These are phyloP conservation scores for Lypha dubia DNA, from an alignment of 2,888 invertebrate genomes.

Conservation along the genomic window DNA sequence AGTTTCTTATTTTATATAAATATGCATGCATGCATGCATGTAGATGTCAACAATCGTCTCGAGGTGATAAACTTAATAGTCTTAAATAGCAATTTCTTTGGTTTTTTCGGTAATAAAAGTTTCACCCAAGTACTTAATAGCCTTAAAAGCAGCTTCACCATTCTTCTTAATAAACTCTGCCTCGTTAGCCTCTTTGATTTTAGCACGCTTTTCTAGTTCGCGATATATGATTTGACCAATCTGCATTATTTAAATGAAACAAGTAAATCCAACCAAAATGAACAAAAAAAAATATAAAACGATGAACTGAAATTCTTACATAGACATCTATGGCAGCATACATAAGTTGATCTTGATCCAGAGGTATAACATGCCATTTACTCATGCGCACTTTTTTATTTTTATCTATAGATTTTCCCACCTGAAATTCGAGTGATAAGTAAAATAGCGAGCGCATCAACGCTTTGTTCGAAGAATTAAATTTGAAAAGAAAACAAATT, in stretches of 20 bases:
- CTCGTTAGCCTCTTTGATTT: slow-evolving; percentile 76
- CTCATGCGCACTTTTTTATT: slow-evolving; percentile 85
- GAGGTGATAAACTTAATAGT: neutral
- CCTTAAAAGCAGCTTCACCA: slow-evolving; percentile 80
- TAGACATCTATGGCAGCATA: slow-evolving; percentile 88
- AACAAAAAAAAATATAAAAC: neutral
- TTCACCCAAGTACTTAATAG: slow-evolving; percentile 79
- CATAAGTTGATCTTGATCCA: slow-evolving; percentile 84
- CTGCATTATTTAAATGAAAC: slow-evolving; percentile 71
- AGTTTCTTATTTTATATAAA: no score
- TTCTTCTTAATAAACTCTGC: slow-evolving; percentile 78
- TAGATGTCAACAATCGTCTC: neutral
- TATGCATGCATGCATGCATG: no score
- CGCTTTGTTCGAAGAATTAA: neutral
- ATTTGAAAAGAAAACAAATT: neutral
- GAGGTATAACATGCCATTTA: slow-evolving; percentile 86
- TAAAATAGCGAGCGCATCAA: neutral
- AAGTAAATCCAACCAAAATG: neutral
- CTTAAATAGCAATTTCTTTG: slow-evolving; percentile 39
- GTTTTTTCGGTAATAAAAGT: slow-evolving; percentile 74
- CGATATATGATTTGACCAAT: slow-evolving; percentile 82
- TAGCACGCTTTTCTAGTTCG: slow-evolving; percentile 78
- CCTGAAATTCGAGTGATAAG: slow-evolving; percentile 79
- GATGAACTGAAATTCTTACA: slow-evolving; percentile 81
- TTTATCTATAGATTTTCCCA: slow-evolving; percentile 85